Base-by-base conservation (phyloP, 2,888 invertebrate species). In the Heliconius charithonia region DNA sequence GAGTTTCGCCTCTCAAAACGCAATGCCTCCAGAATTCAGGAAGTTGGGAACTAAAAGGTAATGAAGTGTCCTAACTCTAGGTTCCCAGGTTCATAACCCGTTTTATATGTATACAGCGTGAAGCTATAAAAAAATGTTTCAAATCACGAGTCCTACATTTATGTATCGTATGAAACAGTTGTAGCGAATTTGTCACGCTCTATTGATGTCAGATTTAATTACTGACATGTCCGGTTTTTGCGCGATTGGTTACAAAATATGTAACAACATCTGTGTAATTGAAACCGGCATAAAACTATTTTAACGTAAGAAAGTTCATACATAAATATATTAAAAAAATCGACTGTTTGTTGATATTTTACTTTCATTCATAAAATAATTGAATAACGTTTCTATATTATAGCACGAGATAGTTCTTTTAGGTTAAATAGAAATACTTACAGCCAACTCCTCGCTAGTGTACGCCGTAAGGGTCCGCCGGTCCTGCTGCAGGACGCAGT, bases 381-480 rank as follows among this genome's bases (percentile, higher is more conserved):
- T 16, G 9, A 13, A 67, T 25, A 6, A n/a, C 25, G 10, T 59
- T 59, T 41, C 13, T 41, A 37, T 12, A n/a, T 0, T n/a, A 25
- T 67, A 67, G 41, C 7, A 67, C 6, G n/a, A 19, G 51, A 19
- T 41, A 67, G 1, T 25, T n/a, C n/a, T 6, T 27, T 22, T 56
- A 37, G 25, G 13, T 10, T 56, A 19, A 0, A 45, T 4, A 25
- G 32, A 37, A 3, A 81, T 86, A 96, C 97, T 97, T 88, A 97
- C 97, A 91, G 97, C 96, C 92, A 97, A 96, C 91, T 97, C 97
- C 92, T 97, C 97, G 89, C 97, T 97, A 83, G 97, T 96, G 92
- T 97, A 97, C 69, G 97, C 96, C 22, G 97, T 97, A 88, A 97
- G 96, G 79, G 97, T 97, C 87, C 96, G 96, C 84, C 97, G 96